Percentiles rank a stretch among this genome's conserved stretches.
These are phyloP conservation scores for Zapornia atra DNA, from an alignment of 2,113 vertebrate species.

Conservation along the genomic window DNA sequence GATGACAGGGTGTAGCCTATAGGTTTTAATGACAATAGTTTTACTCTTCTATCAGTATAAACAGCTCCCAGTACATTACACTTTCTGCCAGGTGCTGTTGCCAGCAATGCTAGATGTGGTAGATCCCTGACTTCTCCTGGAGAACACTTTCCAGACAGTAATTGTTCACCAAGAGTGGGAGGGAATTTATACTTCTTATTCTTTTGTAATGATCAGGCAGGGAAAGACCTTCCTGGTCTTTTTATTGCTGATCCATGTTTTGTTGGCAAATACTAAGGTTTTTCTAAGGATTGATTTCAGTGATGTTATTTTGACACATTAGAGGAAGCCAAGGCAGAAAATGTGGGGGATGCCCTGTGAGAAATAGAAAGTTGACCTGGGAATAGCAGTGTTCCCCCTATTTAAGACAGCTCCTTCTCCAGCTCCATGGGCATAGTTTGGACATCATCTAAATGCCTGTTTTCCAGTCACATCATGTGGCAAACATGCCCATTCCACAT, in stretches of 20 bases:
- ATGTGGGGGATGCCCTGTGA: neutral
- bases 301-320: neutral
- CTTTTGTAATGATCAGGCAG: neutral
- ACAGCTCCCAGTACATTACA: neutral
- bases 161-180: neutral
- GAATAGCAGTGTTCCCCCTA: neutral
- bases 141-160: neutral
- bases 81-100: neutral
- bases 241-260: neutral
- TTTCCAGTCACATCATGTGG: neutral
- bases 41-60: neutral
- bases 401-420: neutral
- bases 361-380: neutral
- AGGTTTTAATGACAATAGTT: neutral
- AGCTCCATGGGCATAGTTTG: neutral
- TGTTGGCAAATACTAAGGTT: neutral
- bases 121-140: neutral
- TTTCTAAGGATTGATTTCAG: neutral
- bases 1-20: neutral
- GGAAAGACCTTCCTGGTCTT: neutral
- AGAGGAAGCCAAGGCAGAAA: neutral
- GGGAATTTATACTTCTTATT: neutral
- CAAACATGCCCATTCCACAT: neutral
- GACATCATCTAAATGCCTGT: neutral
- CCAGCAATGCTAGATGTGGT: neutral